Base-by-base conservation (phyloP, 2,888 invertebrate genomes). In the Oscheius onirici region DNA sequence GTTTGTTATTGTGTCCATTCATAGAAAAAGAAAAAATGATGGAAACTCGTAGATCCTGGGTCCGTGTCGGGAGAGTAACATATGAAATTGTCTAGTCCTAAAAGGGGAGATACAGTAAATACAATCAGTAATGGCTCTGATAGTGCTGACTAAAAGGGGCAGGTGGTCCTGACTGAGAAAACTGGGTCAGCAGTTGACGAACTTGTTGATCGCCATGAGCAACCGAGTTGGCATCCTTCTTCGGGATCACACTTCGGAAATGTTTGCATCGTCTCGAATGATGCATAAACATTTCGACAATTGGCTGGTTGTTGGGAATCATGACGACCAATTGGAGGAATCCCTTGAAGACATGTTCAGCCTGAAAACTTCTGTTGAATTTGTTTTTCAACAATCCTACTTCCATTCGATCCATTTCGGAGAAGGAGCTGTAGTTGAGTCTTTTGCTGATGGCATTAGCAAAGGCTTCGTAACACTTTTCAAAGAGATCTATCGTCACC, bases 401-500 rank as follows among this genome's bases (percentile, higher is more conserved):
- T 46, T 65, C 71, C 6, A 20, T 44, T 15, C 60, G 65, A 46
- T 71, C 71, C 22, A n/a, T 28, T 11, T 44, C 51, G 3, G 17
- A 15, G 55, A 71, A 71, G 1, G 20, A 44, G 17, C 69, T 71
- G 51, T 46, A 72, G 60, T 69, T 78, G 69, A 78, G 69, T 24
- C 74, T 73, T 24, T 66, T 69, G 3, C 71, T 15, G 11, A 75
- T 68, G 3, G 74, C 77, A 22, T 71, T 70, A 15, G 72, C 52
- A 52, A 76, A 76, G n/a, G 75, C 74, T 15, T 80, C 80, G 24
- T 71, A 66, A n/a, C 74, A 71, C 26, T 74, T 61, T 44, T 76
- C 77, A 60, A 75, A 72, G 22, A 80, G 40, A 49, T 80, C 80
- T 11, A 71, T 76, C 0, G 74, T 77, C 0, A 76, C 51, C 26